These are phyloP conservation scores for Blastomussa wellsi DNA, from an alignment of 92 coral and sea anemone species.

Conservation along the genomic window DNA sequence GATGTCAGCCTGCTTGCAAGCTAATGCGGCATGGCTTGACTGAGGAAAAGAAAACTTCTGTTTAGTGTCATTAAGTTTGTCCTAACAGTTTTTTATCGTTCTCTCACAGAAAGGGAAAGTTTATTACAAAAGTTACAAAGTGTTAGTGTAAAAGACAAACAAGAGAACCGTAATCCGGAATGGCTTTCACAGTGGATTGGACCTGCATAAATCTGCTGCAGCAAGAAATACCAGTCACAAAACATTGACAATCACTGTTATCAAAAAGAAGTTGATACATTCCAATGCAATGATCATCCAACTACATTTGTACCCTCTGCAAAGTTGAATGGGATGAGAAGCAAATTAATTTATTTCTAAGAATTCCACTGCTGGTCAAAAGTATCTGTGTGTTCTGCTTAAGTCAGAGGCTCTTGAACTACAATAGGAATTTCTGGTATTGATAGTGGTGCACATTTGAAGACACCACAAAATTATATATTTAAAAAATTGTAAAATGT, in stretches of 20 bases:
- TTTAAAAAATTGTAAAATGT: not conserved
- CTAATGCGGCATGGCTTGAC: too few relatives aligned
- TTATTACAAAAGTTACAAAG: slow-evolving; percentile 56
- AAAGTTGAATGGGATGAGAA: not conserved
- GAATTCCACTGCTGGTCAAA: not conserved
- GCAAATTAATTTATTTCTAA: not conserved
- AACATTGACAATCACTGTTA: slow-evolving; percentile 5
- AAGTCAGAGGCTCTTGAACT: not conserved
- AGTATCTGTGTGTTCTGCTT: not conserved
- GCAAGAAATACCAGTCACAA: not conserved
- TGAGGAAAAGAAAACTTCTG: not conserved
- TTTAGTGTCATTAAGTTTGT: not conserved
- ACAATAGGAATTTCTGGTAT: not conserved
- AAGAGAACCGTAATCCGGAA: slow-evolving; percentile 61
- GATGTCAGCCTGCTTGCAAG: too few relatives aligned
- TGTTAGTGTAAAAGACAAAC: slow-evolving; percentile 59
- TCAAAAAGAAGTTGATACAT: slow-evolving; percentile 11
- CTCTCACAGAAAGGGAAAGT: slow-evolving; percentile 64
- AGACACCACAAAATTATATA: too few relatives aligned
- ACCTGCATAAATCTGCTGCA: slow-evolving; percentile 29
- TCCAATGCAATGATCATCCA: not conserved
- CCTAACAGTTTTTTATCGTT: not conserved
- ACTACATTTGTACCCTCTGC: not conserved
- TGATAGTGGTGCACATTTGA: not conserved
- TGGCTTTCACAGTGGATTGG: slow-evolving; percentile 77